These are phyloP conservation scores for Sebastes kiyomatsui DNA, from an alignment of 2,797 vertebrate species.

Conservation along the genomic window DNA sequence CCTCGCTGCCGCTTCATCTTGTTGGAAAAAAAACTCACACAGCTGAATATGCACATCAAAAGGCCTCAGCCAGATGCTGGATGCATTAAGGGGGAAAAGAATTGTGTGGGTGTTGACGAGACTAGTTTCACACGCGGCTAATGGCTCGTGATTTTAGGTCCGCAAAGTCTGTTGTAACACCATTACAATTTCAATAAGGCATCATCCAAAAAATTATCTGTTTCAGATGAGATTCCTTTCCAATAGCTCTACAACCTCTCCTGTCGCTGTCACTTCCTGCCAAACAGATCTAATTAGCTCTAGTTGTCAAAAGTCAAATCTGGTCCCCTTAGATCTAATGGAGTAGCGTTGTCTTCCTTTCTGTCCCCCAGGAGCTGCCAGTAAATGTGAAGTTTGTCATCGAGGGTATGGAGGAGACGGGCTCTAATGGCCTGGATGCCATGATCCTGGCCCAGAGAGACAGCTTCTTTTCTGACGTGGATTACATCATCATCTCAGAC, in stretches of 20 bases:
- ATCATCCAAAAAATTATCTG: neutral
- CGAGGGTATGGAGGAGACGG: conserved; percentile 94
- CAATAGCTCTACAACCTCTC: neutral
- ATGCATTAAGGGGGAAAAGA: neutral
- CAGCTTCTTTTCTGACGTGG: conserved; percentile 87
- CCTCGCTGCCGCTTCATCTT: neutral
- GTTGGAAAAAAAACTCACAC: neutral
- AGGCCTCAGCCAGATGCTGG: conserved; percentile 14
- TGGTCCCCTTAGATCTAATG: neutral
- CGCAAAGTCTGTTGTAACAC: neutral
- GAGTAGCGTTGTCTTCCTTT: neutral
- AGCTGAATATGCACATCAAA: conserved; percentile 7
- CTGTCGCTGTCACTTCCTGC: neutral
- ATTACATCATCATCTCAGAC: conserved; percentile 91
- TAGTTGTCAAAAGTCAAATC: no score
- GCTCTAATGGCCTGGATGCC: conserved; percentile 87
- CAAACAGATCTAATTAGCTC: neutral
- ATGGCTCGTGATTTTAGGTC: neutral
- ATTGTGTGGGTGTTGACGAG: neutral
- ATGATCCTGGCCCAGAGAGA: conserved; percentile 84
- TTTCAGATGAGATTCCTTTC: neutral
- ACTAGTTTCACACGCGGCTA: neutral
- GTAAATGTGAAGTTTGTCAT: conserved; percentile 93
- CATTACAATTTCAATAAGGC: neutral
- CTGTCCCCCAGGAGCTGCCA: conserved; percentile 79